Base-by-base conservation (phyloP, 2,888 invertebrate genomes). In the Protonemura montana region DNA sequence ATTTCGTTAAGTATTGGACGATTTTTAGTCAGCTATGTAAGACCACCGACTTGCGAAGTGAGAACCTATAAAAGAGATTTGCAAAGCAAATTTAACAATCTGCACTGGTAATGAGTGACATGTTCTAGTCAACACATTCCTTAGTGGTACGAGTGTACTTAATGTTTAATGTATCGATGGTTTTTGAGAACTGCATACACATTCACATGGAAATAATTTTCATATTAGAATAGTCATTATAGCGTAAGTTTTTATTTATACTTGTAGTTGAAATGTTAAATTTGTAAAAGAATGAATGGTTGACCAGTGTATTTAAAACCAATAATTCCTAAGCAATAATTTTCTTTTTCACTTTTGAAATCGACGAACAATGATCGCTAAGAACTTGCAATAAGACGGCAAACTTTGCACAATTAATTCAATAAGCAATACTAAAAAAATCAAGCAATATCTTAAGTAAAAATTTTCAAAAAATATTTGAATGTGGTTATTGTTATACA, bases 101-200 rank as follows among this genome's bases (percentile, higher is more conserved):
- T 59, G 29, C 81, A 29, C 13, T 30, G 81, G 81, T 81, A 81
- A 78, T 28, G 81, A 81, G 81, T 81, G 81, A 81, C 59, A 81
- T 30, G n/a, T n/a, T 81, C 81, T 81, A 81, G 81, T 81, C 81
- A 81, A 21, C 7, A 81, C 81, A 81, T 81, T 81, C 81, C 81
- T 7, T 78, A 28, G 81, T 30, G 81, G 81, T 29, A 7, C 30
- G 6, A 6, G 30, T 6, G 28, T 81, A 81, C 81, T 81, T 81
- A 78, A 78, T 78, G 78, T 27, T 26, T 26, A 78, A 78, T 78
- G 28, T 25, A 13, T 28, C 78, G 78, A 26, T 27, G 78, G 28
- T 78, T 26, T 78, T 27, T 78, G n/a, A 26, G 25, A 21, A 78
- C 26, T 28, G 26, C 28, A 13, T 78, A 27, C 78, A 26, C 28